A percentile compares a stretch with the other conserved stretches of the same genome.
phyloP scores from a whole-genome alignment of 1,140 invertebrate genomes.

The Dendrolimus kikuchii region DNA sequence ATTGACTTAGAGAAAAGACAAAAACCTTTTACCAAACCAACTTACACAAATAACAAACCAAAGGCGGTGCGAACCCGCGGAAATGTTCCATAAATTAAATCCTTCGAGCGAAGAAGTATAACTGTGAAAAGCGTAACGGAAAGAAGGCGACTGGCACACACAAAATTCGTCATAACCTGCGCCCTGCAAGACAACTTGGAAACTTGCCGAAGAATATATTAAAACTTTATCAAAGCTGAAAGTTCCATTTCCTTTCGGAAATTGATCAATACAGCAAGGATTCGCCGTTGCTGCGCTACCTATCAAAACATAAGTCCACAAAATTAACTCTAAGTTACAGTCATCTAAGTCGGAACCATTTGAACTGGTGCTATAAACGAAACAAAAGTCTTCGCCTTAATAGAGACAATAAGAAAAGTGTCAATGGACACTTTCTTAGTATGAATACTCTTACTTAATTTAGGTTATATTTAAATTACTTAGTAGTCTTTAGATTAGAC shows the following conservation, averaged over 20 bases:
- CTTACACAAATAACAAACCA: no score
- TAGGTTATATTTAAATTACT: no score
- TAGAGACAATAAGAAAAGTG: no score
- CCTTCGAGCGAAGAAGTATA: slow-evolving; percentile 29
- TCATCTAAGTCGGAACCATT: no score
- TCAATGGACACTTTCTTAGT: no score
- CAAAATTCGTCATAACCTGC: slow-evolving; percentile 52
- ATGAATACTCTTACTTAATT: no score
- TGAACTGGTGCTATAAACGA: no score
- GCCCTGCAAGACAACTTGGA: slow-evolving; percentile 40
- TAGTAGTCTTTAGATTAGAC: no score
- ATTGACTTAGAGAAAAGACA: background rate
- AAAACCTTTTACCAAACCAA: background rate
- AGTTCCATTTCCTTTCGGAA: slow-evolving; percentile 55
- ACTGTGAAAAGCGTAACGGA: slow-evolving; percentile 20
- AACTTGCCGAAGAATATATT: slow-evolving; percentile 65
- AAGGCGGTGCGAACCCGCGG: background rate
- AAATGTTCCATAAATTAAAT: slow-evolving; percentile 29
- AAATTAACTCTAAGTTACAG: slow-evolving; percentile 1
- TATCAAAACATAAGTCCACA: slow-evolving; percentile 3
- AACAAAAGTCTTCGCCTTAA: no score
- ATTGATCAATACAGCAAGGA: slow-evolving; percentile 5
- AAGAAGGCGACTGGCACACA: slow-evolving; percentile 29
- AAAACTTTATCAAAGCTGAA: slow-evolving; percentile 66
- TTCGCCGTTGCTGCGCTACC: slow-evolving; percentile 5